Base-by-base conservation (phyloP, 2,797 vertebrate genomes). In the Lophotriccus pileatus region DNA sequence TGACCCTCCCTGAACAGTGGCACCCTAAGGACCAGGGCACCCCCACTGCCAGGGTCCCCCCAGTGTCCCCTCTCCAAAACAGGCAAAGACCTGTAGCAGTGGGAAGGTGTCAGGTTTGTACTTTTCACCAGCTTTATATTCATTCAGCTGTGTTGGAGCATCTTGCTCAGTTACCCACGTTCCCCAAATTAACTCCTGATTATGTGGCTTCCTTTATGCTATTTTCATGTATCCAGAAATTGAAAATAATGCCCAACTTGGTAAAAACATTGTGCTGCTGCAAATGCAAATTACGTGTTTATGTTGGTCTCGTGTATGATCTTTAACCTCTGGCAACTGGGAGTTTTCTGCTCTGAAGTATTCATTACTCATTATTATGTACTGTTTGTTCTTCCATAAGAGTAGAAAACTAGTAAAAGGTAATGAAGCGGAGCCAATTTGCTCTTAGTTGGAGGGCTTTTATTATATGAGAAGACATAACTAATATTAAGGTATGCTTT, bases 291-390 rank as follows among this genome's bases (percentile, higher is more conserved):
- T 79, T 60, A 36, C 14, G 30, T 58, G 27, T 87, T 93, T 84
- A 41, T 63, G 63, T 64, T 68, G 77, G 19, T 81, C 69, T 32
- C 24, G 4, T 92, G 18, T 59, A 15, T 56, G 86, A 39, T 41
- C 89, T 59, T 72, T 80, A 67, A 89, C 87, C 82, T 87, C 82
- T 94, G 78, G 72, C 53, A 75, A 2, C 68, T 43, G 34, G 10
- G 81, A 85, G 62, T 70, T 91, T 89, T 91, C 49, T 64, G 7
- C 86, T 89, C 88, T 68, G 41, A 87, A 74, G 86, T n/a, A 46
- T 64, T 94, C 74, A 85, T 94, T 92, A 62, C 70, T 95, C 64
- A 85, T 83, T 89, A 82, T 79, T 92, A 74, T 77, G 92, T 49
- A 83, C 81, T 80, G 90, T 89, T 90, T 95, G 92, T 91, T 82